Conservation (phyloP, 2,888 invertebrate species). For the Slavum lentiscoides region DNA sequence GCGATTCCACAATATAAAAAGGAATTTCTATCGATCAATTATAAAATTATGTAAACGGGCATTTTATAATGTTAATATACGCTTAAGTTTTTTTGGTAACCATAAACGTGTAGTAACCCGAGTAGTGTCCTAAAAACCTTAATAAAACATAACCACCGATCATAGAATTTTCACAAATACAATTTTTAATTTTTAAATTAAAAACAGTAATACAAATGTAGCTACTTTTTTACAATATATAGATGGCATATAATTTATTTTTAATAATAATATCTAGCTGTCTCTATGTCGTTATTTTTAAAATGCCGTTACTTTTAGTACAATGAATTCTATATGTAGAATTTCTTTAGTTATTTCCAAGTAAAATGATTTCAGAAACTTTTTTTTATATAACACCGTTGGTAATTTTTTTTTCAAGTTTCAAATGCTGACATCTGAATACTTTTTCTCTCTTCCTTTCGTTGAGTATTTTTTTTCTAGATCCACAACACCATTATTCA, state of each 20-base stretch:
- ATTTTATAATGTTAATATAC: too few species aligned
- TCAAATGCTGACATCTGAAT: slow-evolving; percentile 45
- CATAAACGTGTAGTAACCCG: too few species aligned
- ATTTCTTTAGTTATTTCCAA: background rate
- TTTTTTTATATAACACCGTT: background rate
- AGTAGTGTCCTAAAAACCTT: too few species aligned
- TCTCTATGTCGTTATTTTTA: background rate
- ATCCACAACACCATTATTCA: slow-evolving; percentile 45
- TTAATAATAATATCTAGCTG: background rate
- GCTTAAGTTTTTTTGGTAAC: too few species aligned
- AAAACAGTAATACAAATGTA: background rate
- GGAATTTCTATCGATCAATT: too few species aligned
- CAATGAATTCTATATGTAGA: background rate
- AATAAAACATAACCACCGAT: too few species aligned
- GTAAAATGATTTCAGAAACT: slow-evolving; percentile 28
- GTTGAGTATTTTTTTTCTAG: slow-evolving; percentile 15
- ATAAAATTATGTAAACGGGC: too few species aligned
- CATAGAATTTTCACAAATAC: too few species aligned
- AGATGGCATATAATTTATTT: background rate
- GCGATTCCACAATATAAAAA: too few species aligned
- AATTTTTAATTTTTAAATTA: background rate
- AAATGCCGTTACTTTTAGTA: background rate
- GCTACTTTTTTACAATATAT: background rate
- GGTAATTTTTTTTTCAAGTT: slow-evolving; percentile 8
- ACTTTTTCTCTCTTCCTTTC: slow-evolving; percentile 22